Conservation (phyloP, 2,113 vertebrate species). For the Boleophthalmus pectinirostris region DNA sequence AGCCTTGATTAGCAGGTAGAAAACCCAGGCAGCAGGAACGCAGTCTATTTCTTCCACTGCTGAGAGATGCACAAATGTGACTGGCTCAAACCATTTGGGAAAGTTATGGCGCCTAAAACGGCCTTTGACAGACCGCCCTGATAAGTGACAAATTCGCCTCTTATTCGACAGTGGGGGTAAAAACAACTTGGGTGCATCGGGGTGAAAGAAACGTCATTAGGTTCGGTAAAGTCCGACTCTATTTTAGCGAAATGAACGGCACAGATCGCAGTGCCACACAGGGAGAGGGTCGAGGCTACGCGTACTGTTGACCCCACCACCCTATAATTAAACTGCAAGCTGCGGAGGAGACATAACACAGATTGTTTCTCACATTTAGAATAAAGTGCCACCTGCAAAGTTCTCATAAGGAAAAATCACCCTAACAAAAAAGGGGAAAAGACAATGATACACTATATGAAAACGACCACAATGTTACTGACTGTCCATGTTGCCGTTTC, state of each 20-base stretch:
- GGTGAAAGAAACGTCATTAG: conserved; percentile 56
- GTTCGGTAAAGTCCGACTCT: conserved; percentile 60
- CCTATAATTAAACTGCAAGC: conserved; percentile 65
- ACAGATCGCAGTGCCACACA: conserved; percentile 72
- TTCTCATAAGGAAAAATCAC: background rate
- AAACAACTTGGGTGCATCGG: conserved; percentile 64
- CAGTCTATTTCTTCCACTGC: conserved; percentile 33
- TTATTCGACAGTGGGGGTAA: conserved; percentile 60
- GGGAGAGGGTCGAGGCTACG: conserved; percentile 59
- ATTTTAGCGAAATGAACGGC: conserved; percentile 61
- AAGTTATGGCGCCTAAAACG: conserved; percentile 58
- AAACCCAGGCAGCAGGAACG: conserved; percentile 48
- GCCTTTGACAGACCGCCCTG: conserved; percentile 40
- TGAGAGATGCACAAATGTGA: conserved; percentile 57
- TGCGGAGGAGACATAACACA: conserved; percentile 41
- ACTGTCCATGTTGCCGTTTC: background rate
- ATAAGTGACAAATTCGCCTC: conserved; percentile 64
- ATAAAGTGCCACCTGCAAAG: conserved; percentile 17
- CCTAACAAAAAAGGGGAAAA: background rate
- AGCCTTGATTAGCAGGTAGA: conserved; percentile 48
- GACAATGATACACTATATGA: background rate
- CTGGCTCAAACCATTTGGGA: conserved; percentile 51
- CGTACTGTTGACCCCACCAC: conserved; percentile 55
- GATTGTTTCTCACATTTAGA: conserved; percentile 45
- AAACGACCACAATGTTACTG: background rate